Base-by-base conservation (phyloP, 1,140 invertebrate species). In the Anoplolepis gracilipes region DNA sequence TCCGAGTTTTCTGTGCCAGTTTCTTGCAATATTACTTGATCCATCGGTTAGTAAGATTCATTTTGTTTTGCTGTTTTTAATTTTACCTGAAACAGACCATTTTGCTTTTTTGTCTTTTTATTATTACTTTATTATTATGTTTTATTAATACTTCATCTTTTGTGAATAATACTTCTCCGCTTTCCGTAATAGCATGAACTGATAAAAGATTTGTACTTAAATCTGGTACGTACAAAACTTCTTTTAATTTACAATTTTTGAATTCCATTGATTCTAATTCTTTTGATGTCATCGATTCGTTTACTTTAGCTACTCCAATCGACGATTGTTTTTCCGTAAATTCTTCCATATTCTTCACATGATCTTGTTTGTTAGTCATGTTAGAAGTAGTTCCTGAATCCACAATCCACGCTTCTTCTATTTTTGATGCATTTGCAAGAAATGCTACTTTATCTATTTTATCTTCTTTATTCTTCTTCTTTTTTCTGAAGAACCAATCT, bases 1-100 rank as follows among this genome's bases (percentile, higher is more conserved):
- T 28, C 57, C 36, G 7, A 77, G n/a, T 46, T 77, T 77, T 10
- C 36, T 11, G 10, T 77, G 57, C 33, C 73, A 77, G 11, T 6
- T 28, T 3, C 1, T 22, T 16, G 30, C 30, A 10, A 5, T 57
- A 25, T 22, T n/a, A 33, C 2, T 19, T 33, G 25, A 7, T 33
- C 25, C 36, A 19, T 33, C 7, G 8, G 70, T 22, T 19, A 75
- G 22, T 16, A 39, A 4, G 55, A 7, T 59, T n/a, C 22, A 5
- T 7, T 19, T 22, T 61, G n/a, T n/a, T 22, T 30, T 10, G 5
- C 4, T 25, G n/a, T 1, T 16, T 42, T 61, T 1, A 65, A 10
- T 3, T n/a, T 65, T 3, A 65, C 10, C 4, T 72, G 22, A 4
- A 22, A 72, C 13, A 72, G 6, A 1, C 69, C 53, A 16, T 30